phyloP scores from a whole-genome alignment of 2,113 vertebrate species.

The Antechinus flavipes region DNA sequence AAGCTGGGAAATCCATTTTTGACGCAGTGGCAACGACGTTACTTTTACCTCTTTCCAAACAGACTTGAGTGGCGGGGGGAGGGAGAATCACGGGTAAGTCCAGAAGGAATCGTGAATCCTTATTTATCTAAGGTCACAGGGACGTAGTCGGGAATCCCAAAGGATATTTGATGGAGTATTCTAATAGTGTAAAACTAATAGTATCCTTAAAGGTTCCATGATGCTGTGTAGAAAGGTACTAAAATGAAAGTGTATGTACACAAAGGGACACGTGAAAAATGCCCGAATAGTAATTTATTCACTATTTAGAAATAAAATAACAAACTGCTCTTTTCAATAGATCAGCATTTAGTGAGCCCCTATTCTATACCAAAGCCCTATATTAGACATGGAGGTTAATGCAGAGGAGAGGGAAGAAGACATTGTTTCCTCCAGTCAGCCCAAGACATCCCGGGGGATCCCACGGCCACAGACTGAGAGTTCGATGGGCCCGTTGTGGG shows the following conservation, averaged over 20 bases:
- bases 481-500: background rate
- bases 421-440: background rate
- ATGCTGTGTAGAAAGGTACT: background rate
- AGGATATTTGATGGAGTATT: background rate
- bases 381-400: background rate
- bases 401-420: background rate
- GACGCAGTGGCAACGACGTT: conserved; percentile 98
- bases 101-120: background rate
- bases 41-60: conserved; percentile 99
- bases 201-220: fast-evolving
- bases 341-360: background rate
- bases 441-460: background rate
- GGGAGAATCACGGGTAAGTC: conserved; percentile 95
- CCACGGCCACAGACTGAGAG: background rate
- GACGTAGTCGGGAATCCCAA: fast-evolving
- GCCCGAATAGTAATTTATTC: background rate
- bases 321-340: background rate
- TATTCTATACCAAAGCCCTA: background rate
- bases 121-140: fast-evolving
- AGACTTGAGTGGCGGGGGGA: conserved; percentile 98
- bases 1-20: conserved; percentile 97
- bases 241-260: fast-evolving
- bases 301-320: background rate
- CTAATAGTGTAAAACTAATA: no score
- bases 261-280: background rate